phyloP scores from a whole-genome alignment of 1,140 invertebrate genomes.

The Eurosta solidaginis region DNA sequence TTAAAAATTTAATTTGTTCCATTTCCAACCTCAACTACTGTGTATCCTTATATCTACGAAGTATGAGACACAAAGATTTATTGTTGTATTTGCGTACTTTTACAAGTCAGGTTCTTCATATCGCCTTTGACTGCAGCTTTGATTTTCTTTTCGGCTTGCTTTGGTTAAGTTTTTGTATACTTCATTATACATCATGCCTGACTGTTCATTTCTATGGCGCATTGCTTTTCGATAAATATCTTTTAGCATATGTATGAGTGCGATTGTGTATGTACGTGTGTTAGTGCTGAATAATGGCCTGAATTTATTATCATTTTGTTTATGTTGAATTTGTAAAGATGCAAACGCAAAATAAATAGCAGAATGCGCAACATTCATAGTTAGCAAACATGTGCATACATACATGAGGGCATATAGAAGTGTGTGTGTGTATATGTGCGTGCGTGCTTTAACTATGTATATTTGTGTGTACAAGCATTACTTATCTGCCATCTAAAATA shows the following conservation, averaged over 20 bases:
- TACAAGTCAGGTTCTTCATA: not conserved
- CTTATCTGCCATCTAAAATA: not conserved
- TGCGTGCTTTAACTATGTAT: not conserved
- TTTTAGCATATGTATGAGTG: no score
- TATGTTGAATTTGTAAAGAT: constrained; percentile 10
- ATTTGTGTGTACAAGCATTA: not conserved
- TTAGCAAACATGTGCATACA: no score
- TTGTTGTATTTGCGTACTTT: not conserved
- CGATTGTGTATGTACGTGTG: not conserved
- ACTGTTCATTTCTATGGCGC: constrained; percentile 10
- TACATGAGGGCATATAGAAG: not conserved
- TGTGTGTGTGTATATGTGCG: not conserved
- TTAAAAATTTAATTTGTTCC: no score
- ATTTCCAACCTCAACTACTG: no score
- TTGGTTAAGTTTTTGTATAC: not conserved
- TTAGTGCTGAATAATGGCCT: not conserved
- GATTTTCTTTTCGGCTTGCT: not conserved
- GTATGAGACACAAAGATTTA: not conserved
- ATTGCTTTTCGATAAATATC: not conserved
- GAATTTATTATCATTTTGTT: constrained; percentile 21
- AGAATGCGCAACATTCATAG: no score
- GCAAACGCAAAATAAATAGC: not conserved
- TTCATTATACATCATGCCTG: not conserved
- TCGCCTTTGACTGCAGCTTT: not conserved
- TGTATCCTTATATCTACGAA: no score